A percentile compares a stretch with the other conserved stretches of the same genome.
Conservation (phyloP, 2,888 invertebrate species). For the Myopa testacea region DNA sequence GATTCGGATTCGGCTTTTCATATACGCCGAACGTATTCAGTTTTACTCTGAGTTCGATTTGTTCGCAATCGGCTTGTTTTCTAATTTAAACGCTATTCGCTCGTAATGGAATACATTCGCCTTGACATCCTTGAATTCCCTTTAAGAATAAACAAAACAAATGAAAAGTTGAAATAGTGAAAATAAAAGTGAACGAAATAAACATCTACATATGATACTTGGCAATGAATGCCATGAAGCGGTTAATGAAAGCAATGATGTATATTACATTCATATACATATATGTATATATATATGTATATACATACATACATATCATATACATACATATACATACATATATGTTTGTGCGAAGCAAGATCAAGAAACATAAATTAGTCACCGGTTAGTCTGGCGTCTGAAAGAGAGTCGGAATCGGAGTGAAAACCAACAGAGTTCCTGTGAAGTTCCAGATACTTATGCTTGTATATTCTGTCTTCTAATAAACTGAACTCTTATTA, state of each 20-base stretch:
- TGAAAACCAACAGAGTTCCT: no score
- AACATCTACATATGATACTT: constrained; percentile 25
- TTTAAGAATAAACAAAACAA: constrained; percentile 62
- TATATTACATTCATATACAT: background rate
- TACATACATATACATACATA: no score
- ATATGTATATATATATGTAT: no score
- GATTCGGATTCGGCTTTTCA: background rate
- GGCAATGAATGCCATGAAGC: constrained; percentile 18
- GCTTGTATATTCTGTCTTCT: no score
- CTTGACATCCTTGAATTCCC: constrained; percentile 70
- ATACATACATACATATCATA: no score
- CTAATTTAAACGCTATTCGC: constrained; percentile 71
- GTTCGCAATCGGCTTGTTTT: background rate
- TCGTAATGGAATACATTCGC: constrained; percentile 74
- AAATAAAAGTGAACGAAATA: constrained; percentile 51
- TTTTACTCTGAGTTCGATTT: background rate
- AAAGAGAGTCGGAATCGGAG: no score
- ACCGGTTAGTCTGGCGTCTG: background rate
- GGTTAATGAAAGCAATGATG: background rate
- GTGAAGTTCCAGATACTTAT: no score
- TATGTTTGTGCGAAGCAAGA: background rate
- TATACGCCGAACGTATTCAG: no score
- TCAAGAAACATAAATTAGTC: background rate
- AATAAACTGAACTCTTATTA: no score
- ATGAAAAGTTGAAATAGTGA: constrained; percentile 41